phyloP scores from a whole-genome alignment of 1,140 invertebrate species.

The Eubasilissa regina region DNA sequence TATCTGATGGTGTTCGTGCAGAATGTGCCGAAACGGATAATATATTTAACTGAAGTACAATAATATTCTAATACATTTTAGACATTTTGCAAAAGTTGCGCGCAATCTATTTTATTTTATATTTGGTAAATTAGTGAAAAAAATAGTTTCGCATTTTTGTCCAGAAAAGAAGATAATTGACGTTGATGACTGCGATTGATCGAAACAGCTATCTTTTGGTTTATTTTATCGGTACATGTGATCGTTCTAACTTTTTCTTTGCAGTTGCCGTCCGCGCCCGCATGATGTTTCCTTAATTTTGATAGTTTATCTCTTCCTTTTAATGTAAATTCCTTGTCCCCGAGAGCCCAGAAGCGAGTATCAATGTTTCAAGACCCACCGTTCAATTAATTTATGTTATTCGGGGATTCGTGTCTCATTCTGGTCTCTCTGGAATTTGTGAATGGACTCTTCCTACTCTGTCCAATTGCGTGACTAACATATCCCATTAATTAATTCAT shows the following conservation, averaged over 20 bases:
- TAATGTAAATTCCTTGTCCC: constrained; percentile 29
- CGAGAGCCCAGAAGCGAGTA: constrained; percentile 25
- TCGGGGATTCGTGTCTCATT: neutral
- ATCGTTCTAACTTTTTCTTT: constrained; percentile 37
- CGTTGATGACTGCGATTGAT: too few relatives aligned
- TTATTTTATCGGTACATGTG: neutral
- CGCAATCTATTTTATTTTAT: too few relatives aligned
- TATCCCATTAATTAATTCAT: constrained; percentile 54
- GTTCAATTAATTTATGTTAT: constrained; percentile 32
- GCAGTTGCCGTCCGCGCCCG: constrained; percentile 35
- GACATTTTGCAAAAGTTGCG: too few relatives aligned
- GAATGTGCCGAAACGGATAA: too few relatives aligned
- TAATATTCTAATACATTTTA: too few relatives aligned
- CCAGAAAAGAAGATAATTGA: too few relatives aligned
- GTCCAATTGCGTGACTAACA: constrained; percentile 49
- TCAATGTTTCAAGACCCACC: neutral
- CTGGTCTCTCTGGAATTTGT: constrained; percentile 44
- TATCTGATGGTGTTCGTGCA: too few relatives aligned
- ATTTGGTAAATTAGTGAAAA: too few relatives aligned
- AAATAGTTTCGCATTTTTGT: too few relatives aligned
- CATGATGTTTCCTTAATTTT: constrained; percentile 24
- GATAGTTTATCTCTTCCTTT: constrained; percentile 28
- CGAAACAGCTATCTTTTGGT: neutral
- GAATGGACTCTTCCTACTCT: neutral
- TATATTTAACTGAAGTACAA: too few relatives aligned